A percentile compares a stretch with the other conserved stretches of the same genome.
Conservation (phyloP, 2,797 vertebrate species). For the Erethizon dorsatum region DNA sequence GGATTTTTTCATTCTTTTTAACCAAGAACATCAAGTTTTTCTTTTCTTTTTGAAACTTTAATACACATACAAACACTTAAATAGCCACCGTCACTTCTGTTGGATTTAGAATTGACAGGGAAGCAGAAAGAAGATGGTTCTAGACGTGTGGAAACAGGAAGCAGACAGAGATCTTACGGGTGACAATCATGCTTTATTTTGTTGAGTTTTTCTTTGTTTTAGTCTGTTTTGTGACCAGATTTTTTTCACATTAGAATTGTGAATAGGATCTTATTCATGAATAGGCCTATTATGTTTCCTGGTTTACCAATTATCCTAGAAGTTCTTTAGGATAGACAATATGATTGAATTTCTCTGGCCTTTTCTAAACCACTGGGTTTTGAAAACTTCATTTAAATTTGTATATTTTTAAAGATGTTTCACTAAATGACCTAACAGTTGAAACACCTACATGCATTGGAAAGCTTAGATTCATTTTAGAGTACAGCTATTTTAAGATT, state of each 20-base stretch:
- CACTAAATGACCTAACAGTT: background rate
- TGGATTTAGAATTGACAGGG: background rate
- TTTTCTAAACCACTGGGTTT: constrained; percentile 11
- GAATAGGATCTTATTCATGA: background rate
- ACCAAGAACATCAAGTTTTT: background rate
- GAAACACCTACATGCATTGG: background rate
- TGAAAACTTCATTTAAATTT: constrained; percentile 26
- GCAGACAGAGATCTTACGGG: background rate
- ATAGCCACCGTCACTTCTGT: background rate
- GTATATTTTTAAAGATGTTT: background rate
- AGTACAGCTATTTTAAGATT: background rate
- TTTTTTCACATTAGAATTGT: background rate
- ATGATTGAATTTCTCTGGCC: background rate
- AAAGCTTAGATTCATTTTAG: constrained; percentile 15
- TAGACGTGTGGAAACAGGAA: background rate
- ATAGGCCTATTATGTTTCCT: background rate
- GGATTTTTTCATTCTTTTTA: background rate
- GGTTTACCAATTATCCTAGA: background rate
- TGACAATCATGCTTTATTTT: background rate
- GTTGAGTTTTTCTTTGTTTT: background rate
- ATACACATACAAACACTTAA: background rate
- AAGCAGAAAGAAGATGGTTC: background rate
- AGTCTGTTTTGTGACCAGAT: background rate
- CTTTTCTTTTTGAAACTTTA: background rate
- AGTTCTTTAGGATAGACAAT: background rate